Base-by-base conservation (phyloP, 2,888 invertebrate genomes). In the Meloe dianella region DNA sequence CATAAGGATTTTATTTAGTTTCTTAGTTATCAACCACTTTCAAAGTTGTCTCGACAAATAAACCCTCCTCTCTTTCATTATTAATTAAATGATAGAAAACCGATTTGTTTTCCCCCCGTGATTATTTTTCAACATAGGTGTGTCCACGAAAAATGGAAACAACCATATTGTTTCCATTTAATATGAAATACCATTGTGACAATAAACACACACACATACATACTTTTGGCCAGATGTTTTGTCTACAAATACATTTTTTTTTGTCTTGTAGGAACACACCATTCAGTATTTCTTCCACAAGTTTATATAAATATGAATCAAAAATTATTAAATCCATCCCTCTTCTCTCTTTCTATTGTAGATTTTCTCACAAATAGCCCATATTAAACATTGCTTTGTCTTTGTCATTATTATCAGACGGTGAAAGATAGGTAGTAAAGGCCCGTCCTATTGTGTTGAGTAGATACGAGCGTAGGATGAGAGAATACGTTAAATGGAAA, bases 401-500 rank as follows among this genome's bases (percentile, higher is more conserved):
- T 5, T 12, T 6, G 1, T 35, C 14, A 35, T 35, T 14, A 20
- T 47, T 8, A 22, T 47, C 17, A 17, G 8, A n/a, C 7, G 9
- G 17, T 41, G 20, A 20, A 47, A 20, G 47, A 20, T 27, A 38
- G n/a, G 14, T 47, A 20, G 47, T 47, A 20, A 22, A 20, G 47
- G n/a, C 41, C 17, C 41, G 41, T 47, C 20, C 9, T 47, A 6
- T 4, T 30, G 30, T 35, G 35, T 35, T 35, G 35, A 14, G 17
- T 20, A 20, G 47, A 47, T 47, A 9, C 9, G 20, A 56, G 65
- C 61, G 65, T 65, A 65, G 65, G 65, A 54, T 58, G 61, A 47
- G 61, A 47, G 60, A n/a, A 60, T 61, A 47, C 20, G 47, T 35
- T 35, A 14, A 35, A 35, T 14, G 5, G 14, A 47, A 47, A 41